phyloP scores from a whole-genome alignment of 2,888 invertebrate species.

The Hydroisotoma schaefferi region DNA sequence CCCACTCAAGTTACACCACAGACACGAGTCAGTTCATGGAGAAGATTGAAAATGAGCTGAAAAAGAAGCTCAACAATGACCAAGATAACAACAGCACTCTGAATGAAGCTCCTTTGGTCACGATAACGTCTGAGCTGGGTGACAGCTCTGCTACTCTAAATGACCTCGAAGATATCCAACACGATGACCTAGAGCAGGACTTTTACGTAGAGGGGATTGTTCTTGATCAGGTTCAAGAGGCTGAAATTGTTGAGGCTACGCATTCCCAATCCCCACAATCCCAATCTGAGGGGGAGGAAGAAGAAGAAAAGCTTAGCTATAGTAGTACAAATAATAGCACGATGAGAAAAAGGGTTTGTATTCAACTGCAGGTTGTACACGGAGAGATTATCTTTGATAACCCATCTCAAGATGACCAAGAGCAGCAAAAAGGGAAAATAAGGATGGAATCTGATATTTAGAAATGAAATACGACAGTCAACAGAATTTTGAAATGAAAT shows the following conservation, averaged over 20 bases:
- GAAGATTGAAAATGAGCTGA: slow-evolving; percentile 39
- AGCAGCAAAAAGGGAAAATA: no score
- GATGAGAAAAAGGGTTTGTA: slow-evolving; percentile 22
- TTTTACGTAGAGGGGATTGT: slow-evolving; percentile 2
- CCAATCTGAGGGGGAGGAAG: slow-evolving; percentile 8
- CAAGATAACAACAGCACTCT: neutral
- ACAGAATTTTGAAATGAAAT: no score
- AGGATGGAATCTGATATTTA: no score
- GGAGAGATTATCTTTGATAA: slow-evolving; percentile 33
- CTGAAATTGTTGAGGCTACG: neutral
- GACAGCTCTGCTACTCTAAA: slow-evolving; percentile 44
- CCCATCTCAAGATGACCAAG: no score
- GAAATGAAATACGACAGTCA: no score
- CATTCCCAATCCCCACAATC: no score
- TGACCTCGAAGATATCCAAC: slow-evolving; percentile 38
- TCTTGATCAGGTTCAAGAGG: slow-evolving; percentile 6
- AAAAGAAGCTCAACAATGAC: slow-evolving; percentile 25
- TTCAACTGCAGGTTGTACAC: slow-evolving; percentile 28
- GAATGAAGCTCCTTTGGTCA: slow-evolving; percentile 43
- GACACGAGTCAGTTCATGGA: slow-evolving; percentile 38
- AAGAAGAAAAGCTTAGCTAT: slow-evolving; percentile 13
- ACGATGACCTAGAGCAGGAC: neutral
- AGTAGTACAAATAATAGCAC: slow-evolving; percentile 19
- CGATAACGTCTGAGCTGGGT: slow-evolving; percentile 43
- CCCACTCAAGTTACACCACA: slow-evolving; percentile 26